These are phyloP conservation scores for Alcis repandata DNA, from an alignment of 2,888 invertebrate species.

Conservation along the genomic window DNA sequence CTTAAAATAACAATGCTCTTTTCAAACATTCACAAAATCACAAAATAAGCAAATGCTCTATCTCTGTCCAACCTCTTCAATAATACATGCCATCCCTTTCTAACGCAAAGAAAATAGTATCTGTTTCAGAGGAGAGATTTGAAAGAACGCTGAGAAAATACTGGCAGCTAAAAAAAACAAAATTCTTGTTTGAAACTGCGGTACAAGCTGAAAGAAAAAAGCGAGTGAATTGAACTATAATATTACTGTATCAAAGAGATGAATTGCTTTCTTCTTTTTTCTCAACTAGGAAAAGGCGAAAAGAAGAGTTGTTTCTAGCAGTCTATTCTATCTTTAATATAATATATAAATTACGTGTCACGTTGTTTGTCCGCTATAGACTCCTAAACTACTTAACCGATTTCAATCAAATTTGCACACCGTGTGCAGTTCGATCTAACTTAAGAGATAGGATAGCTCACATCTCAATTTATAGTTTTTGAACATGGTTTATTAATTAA, in stretches of 20 bases:
- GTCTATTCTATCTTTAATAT: too few relatives aligned
- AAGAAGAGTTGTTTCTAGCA: too few relatives aligned
- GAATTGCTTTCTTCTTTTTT: not conserved
- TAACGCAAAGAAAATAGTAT: constrained; percentile 25
- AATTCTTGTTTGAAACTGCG: not conserved
- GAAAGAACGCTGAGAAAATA: constrained; percentile 25
- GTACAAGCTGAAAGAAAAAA: too few relatives aligned
- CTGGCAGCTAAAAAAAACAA: constrained; percentile 23
- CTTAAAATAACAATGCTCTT: constrained; percentile 8
- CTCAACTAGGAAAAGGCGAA: too few relatives aligned
- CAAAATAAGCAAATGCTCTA: constrained; percentile 2
- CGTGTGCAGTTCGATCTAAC: too few relatives aligned
- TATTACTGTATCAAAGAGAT: constrained; percentile 4
- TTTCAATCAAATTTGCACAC: too few relatives aligned
- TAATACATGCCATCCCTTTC: not conserved
- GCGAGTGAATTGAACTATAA: not conserved
- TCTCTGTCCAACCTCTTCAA: not conserved
- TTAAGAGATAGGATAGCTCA: too few relatives aligned
- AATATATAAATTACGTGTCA: too few relatives aligned
- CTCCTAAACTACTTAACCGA: too few relatives aligned
- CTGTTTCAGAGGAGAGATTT: constrained; percentile 22
- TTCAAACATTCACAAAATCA: constrained; percentile 3
- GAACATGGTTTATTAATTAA: too few relatives aligned
- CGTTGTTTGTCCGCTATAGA: too few relatives aligned
- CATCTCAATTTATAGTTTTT: too few relatives aligned